A percentile compares a stretch with the other conserved stretches of the same genome.
Conservation (phyloP, 1,140 invertebrate species). For the Pemphigus obesinymphae region DNA sequence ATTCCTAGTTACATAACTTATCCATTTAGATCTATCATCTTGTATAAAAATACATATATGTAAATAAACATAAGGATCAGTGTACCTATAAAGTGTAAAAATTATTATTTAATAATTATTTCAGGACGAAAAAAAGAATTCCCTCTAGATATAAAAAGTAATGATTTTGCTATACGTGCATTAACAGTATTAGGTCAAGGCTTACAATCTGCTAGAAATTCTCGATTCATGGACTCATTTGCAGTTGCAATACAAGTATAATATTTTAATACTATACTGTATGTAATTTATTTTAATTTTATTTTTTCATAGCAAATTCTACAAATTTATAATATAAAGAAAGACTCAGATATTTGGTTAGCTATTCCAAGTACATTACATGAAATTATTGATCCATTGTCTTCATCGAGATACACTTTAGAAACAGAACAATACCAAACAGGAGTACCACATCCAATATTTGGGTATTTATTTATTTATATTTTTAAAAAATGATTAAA, state of each 20-base stretch:
- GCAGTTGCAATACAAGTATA: conserved; percentile 73
- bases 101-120: neutral
- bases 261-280: conserved; percentile 38
- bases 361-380: conserved; percentile 45
- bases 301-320: conserved; percentile 26
- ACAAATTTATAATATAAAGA: conserved; percentile 54
- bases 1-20: too few relatives aligned
- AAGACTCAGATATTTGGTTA: conserved; percentile 48
- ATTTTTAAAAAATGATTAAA: neutral
- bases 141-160: conserved; percentile 54
- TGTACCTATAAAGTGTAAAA: too few relatives aligned
- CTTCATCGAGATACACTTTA: conserved; percentile 29
- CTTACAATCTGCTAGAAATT: conserved; percentile 69
- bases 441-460: conserved; percentile 29
- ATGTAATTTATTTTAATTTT: conserved; percentile 20
- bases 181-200: conserved; percentile 64
- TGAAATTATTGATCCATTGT: conserved; percentile 45
- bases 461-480: neutral
- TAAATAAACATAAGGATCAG: too few relatives aligned
- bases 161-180: conserved; percentile 62
- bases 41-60: too few relatives aligned
- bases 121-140: conserved; percentile 32
- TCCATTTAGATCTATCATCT: too few relatives aligned
- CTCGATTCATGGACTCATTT: conserved; percentile 65
- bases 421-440: conserved; percentile 34